These are phyloP conservation scores for Sander vitreus DNA, from an alignment of 2,113 vertebrate genomes.

Conservation along the genomic window DNA sequence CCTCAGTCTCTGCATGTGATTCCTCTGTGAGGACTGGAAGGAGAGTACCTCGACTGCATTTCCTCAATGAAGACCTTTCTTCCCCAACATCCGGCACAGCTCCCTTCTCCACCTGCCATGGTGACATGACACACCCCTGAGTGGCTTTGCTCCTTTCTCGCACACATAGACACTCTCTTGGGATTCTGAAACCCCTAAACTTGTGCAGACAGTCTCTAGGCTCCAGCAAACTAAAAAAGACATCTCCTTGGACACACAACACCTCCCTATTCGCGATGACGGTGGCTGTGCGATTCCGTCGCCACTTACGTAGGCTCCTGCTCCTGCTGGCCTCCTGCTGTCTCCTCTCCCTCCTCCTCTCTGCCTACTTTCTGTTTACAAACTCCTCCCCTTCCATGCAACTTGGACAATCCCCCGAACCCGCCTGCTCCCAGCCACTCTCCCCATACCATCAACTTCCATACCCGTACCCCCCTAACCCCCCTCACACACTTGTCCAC, in stretches of 20 bases:
- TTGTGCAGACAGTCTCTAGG: neutral
- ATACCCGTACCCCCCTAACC: conserved; percentile 88
- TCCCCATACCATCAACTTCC: conserved; percentile 85
- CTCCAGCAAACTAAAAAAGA: conserved; percentile 35
- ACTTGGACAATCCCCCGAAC: conserved; percentile 86
- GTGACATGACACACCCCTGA: conserved; percentile 92
- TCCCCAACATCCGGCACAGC: conserved; percentile 69
- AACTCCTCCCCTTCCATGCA: conserved; percentile 92
- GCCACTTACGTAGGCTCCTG: conserved; percentile 91
- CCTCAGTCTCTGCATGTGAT: conserved; percentile 53
- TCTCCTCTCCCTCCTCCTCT: conserved; percentile 91
- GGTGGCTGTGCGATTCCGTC: conserved; percentile 90
- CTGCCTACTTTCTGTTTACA: conserved; percentile 94
- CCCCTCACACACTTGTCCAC: conserved; percentile 89
- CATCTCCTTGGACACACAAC: conserved; percentile 34
- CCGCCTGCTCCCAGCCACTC: conserved; percentile 87
- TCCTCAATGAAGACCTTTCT: conserved; percentile 61
- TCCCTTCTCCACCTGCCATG: conserved; percentile 89
- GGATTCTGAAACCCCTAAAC: conserved; percentile 31
- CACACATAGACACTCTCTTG: conserved; percentile 51
- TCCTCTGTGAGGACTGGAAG: conserved; percentile 53
- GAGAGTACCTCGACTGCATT: conserved; percentile 22
- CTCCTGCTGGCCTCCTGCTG: conserved; percentile 93
- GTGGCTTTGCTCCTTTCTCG: conserved; percentile 58
- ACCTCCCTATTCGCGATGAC: conserved; percentile 86